Evolutionary conservation across 1,140 invertebrate species (phyloP).

Genomic region (Drosophila asahinai): DNA sequence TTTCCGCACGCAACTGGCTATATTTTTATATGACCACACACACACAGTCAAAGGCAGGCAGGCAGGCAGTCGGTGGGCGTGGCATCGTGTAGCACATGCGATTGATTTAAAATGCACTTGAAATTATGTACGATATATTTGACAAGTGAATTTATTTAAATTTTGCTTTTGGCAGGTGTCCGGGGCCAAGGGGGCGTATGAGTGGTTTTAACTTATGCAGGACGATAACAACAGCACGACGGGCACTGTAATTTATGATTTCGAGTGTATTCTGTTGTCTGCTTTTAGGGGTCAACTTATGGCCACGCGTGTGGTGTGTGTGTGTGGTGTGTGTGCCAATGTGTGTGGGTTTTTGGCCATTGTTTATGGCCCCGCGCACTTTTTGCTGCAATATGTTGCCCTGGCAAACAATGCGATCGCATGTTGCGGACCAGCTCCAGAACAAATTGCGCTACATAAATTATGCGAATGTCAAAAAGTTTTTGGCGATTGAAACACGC

Average conservation of each 20-base stretch:
- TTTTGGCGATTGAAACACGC: constrained; percentile 53
- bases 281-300: constrained; percentile 74
- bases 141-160: constrained; percentile 72
- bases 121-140: constrained; percentile 70
- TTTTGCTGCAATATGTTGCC: constrained; percentile 53
- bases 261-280: constrained; percentile 64
- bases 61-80: constrained; percentile 23
- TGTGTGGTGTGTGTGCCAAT: constrained; percentile 23
- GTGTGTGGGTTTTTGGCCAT: constrained; percentile 52
- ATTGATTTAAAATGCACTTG: constrained; percentile 76
- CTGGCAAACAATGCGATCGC: constrained; percentile 49
- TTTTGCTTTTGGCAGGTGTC: constrained; percentile 63
- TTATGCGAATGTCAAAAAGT: constrained; percentile 70
- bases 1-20: constrained; percentile 1
- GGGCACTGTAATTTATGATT: constrained; percentile 63
- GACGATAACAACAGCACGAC: constrained; percentile 23
- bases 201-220: constrained; percentile 72
- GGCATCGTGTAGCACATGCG: constrained; percentile 30
- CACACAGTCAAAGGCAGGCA: constrained; percentile 3
- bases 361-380: constrained; percentile 62
- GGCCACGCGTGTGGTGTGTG: constrained; percentile 16
- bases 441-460: constrained; percentile 66
- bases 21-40: constrained; percentile 38
- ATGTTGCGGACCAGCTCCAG: constrained; percentile 34
- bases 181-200: constrained; percentile 51